phyloP scores from a whole-genome alignment of 23 tunicate genomes.

The Ciona savignyi region DNA sequence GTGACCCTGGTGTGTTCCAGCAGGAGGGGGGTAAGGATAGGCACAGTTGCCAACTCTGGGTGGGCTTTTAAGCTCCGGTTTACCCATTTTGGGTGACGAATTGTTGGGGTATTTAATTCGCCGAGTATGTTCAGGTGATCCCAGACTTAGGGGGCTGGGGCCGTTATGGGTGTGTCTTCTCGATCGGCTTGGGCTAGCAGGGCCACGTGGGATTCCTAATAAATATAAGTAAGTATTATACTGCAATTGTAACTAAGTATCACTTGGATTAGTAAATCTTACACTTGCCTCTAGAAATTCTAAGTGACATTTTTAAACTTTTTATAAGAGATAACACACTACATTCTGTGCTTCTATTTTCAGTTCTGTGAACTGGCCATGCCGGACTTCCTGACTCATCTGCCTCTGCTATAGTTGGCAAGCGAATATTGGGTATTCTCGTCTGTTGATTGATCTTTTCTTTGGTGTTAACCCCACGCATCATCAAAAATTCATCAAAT shows the following conservation, averaged over 20 bases:
- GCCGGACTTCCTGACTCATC: not conserved
- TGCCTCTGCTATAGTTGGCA: not conserved
- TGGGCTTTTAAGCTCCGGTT: slow-evolving; percentile 70
- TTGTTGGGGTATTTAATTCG: slow-evolving; percentile 62
- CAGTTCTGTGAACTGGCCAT: not conserved
- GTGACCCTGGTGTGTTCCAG: not conserved
- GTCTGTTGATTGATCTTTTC: not conserved
- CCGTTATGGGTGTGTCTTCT: slow-evolving; percentile 89
- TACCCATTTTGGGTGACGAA: slow-evolving; percentile 52
- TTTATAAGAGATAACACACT: not conserved
- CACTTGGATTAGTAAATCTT: too few relatives aligned
- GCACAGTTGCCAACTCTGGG: slow-evolving; percentile 17
- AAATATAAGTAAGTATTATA: too few relatives aligned
- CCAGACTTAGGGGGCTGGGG: slow-evolving; percentile 73
- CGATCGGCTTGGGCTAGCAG: slow-evolving; percentile 63
- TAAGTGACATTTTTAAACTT: not conserved
- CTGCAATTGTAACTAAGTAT: too few relatives aligned
- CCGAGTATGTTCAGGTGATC: slow-evolving; percentile 60
- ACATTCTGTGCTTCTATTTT: not conserved
- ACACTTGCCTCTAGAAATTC: not conserved
- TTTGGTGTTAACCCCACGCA: not conserved
- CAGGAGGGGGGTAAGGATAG: slow-evolving; percentile 46
- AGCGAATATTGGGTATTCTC: not conserved
- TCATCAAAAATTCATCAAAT: not conserved
- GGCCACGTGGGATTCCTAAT: slow-evolving; percentile 8